Evolutionary conservation across 2,113 vertebrate species (phyloP).

Genomic region (Grammatotria lemairii): DNA sequence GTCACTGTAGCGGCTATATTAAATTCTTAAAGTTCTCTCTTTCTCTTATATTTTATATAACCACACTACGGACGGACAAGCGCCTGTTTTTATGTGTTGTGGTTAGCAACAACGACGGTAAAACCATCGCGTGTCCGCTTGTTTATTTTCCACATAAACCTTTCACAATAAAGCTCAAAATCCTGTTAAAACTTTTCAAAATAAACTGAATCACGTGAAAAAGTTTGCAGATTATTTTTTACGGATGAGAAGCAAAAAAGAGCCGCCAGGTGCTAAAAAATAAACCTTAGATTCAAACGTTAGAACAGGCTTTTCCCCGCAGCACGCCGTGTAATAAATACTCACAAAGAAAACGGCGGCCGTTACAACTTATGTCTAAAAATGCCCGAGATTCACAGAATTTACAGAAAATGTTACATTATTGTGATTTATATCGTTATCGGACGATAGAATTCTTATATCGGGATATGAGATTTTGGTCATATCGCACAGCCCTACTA

Average conservation of each 20-base stretch:
- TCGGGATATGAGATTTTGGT: too few species aligned
- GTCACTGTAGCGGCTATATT: accelerated
- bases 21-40: accelerated
- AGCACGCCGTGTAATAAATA: neutral
- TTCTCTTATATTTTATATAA: accelerated
- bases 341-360: neutral
- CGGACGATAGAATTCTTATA: too few species aligned
- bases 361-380: too few species aligned
- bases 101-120: accelerated
- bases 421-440: too few species aligned
- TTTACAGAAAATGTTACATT: too few species aligned
- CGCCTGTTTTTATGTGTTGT: too few species aligned
- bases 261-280: neutral
- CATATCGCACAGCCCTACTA: too few species aligned
- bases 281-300: neutral
- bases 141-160: too few species aligned
- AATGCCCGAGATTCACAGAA: too few species aligned
- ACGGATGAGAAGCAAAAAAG: accelerated
- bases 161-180: too few species aligned
- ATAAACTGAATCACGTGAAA: accelerated
- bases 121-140: accelerated
- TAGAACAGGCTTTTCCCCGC: neutral
- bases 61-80: accelerated
- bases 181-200: accelerated
- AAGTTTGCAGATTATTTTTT: too few species aligned